Evolutionary conservation across 2,888 invertebrate species (phyloP), one percentile per base, ranked within the genome.

Genomic region (Tachystola acroxantha): DNA sequence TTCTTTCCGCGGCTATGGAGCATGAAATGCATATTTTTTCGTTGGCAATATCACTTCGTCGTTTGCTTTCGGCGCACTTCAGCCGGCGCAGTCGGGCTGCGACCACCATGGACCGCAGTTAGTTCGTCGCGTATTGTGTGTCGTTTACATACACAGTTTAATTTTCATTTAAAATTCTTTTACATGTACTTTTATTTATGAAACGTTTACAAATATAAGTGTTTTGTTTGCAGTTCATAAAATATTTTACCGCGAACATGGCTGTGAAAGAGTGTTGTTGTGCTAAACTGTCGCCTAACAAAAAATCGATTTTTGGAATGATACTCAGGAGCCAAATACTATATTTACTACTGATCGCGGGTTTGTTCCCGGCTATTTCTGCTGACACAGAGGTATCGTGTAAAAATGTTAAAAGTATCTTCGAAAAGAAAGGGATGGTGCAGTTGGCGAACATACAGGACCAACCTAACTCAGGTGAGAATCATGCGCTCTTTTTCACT

Each of bases 251-350:
- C 58, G 59, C 48, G 63, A 74, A 69, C 63, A 86, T 85, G 85
- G 77, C 78, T 77, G 84, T 84, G 81, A 76, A 73, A 73, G 69
- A 74, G 85, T 82, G 79, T 81, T 80, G 62, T 76, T 71, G 77
- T 84, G 81, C 63, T 67, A 75, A 78, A 81, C 75, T 78, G 79
- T 78, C 79, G 69, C 65, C 69, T 70, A 77, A 75, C 75, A 79
- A 80, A 80, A 85, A 85, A 86, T 86, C 86, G 85, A 86, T 86
- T 86, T 77, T 80, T 53, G 78, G 80, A 72, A 78, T 77, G 65
- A 71, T 74, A 75, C 78, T 81, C 76, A 62, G 63, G 63, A 76
- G 68, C 70, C 74, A 74, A 79, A 78, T 81, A 71, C 65, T 84
- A 65, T 79, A 69, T 80, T 72, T 82, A 69, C 57, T 80, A 59